These are phyloP conservation scores for Tribolium castaneum DNA, from an alignment of 1,140 invertebrate genomes.

Conservation along the genomic window DNA sequence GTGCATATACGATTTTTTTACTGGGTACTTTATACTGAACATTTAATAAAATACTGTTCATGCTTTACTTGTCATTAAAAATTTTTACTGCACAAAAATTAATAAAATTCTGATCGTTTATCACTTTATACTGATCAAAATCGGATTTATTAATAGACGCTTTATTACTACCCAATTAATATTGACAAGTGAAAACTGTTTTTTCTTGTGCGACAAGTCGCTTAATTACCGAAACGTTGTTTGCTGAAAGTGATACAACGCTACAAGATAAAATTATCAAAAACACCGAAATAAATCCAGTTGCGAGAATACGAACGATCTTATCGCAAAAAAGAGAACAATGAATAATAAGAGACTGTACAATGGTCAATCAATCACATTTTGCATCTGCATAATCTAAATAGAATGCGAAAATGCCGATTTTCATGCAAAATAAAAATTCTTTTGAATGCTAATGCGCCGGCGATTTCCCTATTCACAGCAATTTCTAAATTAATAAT, in stretches of 20 bases:
- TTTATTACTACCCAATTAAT: too few species aligned
- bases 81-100: too few species aligned
- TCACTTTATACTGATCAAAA: too few species aligned
- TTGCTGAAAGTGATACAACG: not conserved
- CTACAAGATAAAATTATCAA: slow-evolving; percentile 11
- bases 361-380: slow-evolving; percentile 31
- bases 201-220: not conserved
- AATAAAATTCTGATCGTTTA: too few species aligned
- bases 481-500: not conserved
- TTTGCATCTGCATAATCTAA: slow-evolving; percentile 4
- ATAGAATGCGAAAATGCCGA: not conserved
- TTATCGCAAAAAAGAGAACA: not conserved
- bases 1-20: too few species aligned
- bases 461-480: not conserved
- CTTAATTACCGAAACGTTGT: not conserved
- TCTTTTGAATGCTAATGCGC: slow-evolving; percentile 6
- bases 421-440: slow-evolving; percentile 24
- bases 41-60: too few species aligned
- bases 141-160: too few species aligned
- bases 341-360: slow-evolving; percentile 16
- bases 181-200: too few species aligned
- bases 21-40: too few species aligned
- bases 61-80: too few species aligned
- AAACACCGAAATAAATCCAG: not conserved
- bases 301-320: slow-evolving; percentile 13